phyloP scores from a whole-genome alignment of 2,113 vertebrate genomes.

The Martes martes region DNA sequence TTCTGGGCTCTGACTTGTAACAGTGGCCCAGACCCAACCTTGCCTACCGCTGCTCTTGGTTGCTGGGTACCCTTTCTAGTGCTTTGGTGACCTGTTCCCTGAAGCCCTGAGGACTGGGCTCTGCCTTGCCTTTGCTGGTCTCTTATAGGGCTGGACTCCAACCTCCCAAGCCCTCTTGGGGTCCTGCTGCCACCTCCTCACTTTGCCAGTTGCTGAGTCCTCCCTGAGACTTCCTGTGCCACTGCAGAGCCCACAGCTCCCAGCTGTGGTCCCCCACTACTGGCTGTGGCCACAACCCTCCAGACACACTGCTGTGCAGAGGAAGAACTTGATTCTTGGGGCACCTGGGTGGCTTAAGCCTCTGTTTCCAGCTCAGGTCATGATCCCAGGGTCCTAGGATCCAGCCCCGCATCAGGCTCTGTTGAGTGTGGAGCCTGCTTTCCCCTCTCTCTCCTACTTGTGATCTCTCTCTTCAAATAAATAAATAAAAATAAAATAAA shows the following conservation, averaged over 20 bases:
- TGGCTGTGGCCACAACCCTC: background rate
- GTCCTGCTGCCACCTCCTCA: background rate
- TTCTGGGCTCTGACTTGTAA: background rate
- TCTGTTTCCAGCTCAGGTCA: too few species aligned
- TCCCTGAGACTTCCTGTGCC: background rate
- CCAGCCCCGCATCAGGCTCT: too few species aligned
- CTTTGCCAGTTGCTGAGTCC: background rate
- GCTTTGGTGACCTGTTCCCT: background rate
- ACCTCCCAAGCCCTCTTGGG: too few species aligned
- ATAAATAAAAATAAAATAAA: too few species aligned
- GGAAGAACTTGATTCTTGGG: background rate
- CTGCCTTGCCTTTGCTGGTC: background rate
- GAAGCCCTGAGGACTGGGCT: background rate
- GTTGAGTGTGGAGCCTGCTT: too few species aligned
- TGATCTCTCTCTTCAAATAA: too few species aligned
- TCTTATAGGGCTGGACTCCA: background rate
- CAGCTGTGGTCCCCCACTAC: background rate
- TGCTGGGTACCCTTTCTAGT: background rate
- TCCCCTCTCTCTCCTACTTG: too few species aligned
- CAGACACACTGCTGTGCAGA: background rate
- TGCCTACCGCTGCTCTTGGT: background rate
- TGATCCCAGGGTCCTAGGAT: too few species aligned
- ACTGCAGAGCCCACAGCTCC: background rate
- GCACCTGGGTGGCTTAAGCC: too few species aligned
- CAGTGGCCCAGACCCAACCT: background rate